phyloP scores from a whole-genome alignment of 2,113 vertebrate species.

The Hippocampus guttulatus region DNA sequence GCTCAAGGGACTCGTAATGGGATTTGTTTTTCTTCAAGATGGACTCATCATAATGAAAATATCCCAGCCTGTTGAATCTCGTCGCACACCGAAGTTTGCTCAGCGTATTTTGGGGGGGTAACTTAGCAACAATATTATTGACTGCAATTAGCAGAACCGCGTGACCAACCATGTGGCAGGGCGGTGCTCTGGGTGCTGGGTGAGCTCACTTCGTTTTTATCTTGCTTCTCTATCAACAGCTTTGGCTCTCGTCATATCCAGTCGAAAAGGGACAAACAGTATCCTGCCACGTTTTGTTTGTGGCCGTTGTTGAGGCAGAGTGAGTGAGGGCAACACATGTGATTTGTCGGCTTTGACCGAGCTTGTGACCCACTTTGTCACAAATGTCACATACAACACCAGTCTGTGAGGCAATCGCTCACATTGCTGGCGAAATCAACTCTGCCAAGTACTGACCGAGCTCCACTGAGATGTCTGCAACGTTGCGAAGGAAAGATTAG shows the following conservation, averaged over 20 bases:
- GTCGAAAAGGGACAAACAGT: not conserved
- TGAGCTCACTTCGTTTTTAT: conserved; percentile 40
- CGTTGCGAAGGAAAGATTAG: not conserved
- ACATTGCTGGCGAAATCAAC: not conserved
- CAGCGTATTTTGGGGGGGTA: conserved; percentile 10
- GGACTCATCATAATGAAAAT: not conserved
- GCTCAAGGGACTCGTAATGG: not conserved
- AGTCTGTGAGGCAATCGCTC: conserved; percentile 6
- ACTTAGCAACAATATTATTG: conserved; percentile 27
- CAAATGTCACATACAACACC: conserved; percentile 21
- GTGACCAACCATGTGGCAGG: conserved; percentile 21
- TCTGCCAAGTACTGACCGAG: not conserved
- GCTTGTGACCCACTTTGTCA: conserved; percentile 6
- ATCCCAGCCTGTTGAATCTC: not conserved
- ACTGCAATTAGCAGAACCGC: conserved; percentile 14
- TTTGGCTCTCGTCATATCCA: not conserved
- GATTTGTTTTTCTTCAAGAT: not conserved
- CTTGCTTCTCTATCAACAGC: not conserved
- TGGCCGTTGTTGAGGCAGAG: not conserved
- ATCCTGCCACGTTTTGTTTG: not conserved
- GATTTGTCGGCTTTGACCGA: not conserved
- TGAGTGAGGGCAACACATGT: not conserved
- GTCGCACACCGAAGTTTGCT: not conserved
- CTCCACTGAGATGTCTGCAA: not conserved
- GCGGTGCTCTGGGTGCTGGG: not conserved